These are phyloP conservation scores for Hyles lineata DNA, from an alignment of 2,888 invertebrate genomes.

Conservation along the genomic window DNA sequence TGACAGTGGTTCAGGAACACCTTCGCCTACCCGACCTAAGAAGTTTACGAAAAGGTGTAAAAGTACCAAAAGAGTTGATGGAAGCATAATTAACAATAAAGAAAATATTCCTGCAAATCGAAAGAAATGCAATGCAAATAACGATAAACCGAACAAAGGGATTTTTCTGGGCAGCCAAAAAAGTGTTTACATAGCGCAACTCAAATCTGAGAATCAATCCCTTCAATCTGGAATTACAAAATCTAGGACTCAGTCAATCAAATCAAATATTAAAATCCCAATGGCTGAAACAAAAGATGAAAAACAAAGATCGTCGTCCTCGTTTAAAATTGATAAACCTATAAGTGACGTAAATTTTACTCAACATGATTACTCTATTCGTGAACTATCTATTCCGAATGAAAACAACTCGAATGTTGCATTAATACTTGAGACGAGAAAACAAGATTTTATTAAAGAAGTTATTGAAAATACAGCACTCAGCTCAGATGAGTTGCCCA, in stretches of 20 bases:
- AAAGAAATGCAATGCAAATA: slow-evolving; percentile 46
- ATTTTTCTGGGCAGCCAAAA: slow-evolving; percentile 53
- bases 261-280: slow-evolving; percentile 53
- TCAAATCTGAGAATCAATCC: slow-evolving; percentile 49
- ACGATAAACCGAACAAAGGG: slow-evolving; percentile 46
- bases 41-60: slow-evolving; percentile 56
- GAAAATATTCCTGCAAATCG: slow-evolving; percentile 68
- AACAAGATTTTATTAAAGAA: background rate
- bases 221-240: slow-evolving; percentile 48
- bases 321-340: slow-evolving; percentile 13
- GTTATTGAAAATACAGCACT: background rate
- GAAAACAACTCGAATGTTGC: background rate
- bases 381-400: background rate
- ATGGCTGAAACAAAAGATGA: slow-evolving; percentile 44
- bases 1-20: slow-evolving; percentile 56
- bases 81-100: slow-evolving; percentile 56
- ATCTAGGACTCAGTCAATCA: slow-evolving; percentile 50
- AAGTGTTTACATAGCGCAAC: slow-evolving; percentile 57
- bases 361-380: background rate
- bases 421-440: background rate
- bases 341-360: background rate
- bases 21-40: slow-evolving; percentile 51
- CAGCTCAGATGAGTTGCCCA: background rate
- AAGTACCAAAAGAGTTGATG: slow-evolving; percentile 48
- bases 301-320: slow-evolving; percentile 29